Evolutionary conservation across 2,113 vertebrate genomes (phyloP).

Genomic region (Promerops cafer): DNA sequence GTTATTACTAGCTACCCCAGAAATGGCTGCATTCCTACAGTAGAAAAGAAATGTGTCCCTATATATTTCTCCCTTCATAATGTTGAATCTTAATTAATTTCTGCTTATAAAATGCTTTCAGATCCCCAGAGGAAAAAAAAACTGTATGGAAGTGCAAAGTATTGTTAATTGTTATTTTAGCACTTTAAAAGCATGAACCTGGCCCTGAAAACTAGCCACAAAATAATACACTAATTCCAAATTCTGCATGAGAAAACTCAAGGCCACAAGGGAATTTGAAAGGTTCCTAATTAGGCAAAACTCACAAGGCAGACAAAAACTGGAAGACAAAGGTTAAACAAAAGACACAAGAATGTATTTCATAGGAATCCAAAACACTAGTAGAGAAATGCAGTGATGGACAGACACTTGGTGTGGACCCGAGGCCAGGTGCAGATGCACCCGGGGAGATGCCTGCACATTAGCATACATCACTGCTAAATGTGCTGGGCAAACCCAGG

Average conservation of each 20-base stretch:
- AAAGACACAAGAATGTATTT: slow-evolving; percentile 27
- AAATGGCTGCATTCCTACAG: background rate
- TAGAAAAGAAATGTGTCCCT: background rate
- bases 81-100: slow-evolving; percentile 23
- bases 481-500: background rate
- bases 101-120: slow-evolving; percentile 5
- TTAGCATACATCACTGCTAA: background rate
- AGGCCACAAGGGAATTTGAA: slow-evolving; percentile 48
- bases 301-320: slow-evolving; percentile 43
- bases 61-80: background rate
- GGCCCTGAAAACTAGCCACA: background rate
- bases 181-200: slow-evolving; percentile 25
- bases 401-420: background rate
- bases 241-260: slow-evolving; percentile 47
- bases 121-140: background rate
- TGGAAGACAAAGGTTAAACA: slow-evolving; percentile 47
- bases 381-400: background rate
- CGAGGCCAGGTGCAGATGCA: background rate
- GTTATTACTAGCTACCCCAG: background rate
- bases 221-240: slow-evolving; percentile 22
- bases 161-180: slow-evolving; percentile 44
- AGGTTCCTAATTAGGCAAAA: slow-evolving; percentile 58
- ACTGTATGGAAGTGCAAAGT: background rate
- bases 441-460: background rate
- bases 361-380: background rate